Percentiles rank a stretch among this genome's conserved stretches.
Conservation (phyloP, 2,113 vertebrate genomes). For the Rana temporaria region DNA sequence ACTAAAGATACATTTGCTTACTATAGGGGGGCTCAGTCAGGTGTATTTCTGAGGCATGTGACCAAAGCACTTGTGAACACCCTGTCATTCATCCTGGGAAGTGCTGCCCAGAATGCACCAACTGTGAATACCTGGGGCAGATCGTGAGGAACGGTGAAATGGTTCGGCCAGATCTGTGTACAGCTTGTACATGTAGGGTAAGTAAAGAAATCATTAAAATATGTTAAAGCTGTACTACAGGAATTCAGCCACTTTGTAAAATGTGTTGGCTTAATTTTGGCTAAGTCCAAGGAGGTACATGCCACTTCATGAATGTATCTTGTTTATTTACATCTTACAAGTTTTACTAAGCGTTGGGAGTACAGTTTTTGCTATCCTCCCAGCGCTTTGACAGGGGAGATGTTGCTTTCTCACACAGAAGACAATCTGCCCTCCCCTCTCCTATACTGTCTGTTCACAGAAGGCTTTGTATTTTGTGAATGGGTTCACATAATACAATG, state of each 20-base stretch:
- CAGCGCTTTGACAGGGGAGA: too few species aligned
- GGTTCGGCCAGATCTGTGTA: conserved; percentile 30
- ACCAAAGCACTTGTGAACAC: conserved; percentile 35
- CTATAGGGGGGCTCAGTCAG: conserved; percentile 45
- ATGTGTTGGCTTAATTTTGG: background rate
- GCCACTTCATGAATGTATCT: too few species aligned
- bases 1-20: background rate
- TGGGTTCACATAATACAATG: too few species aligned
- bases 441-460: too few species aligned
- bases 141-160: conserved; percentile 32
- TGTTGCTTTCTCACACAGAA: too few species aligned
- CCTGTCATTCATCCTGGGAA: conserved; percentile 29
- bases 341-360: too few species aligned
- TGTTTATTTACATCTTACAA: too few species aligned
- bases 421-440: too few species aligned
- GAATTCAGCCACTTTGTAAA: background rate
- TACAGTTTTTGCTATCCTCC: too few species aligned
- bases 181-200: conserved; percentile 49
- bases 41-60: conserved; percentile 43
- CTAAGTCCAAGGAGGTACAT: too few species aligned
- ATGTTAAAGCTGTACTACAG: too few species aligned
- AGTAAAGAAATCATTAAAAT: background rate
- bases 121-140: conserved; percentile 46
- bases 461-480: too few species aligned
- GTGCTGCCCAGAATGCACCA: conserved; percentile 54